Evolutionary conservation across 1,140 invertebrate species (phyloP).

Genomic region (Cydia amplana): DNA sequence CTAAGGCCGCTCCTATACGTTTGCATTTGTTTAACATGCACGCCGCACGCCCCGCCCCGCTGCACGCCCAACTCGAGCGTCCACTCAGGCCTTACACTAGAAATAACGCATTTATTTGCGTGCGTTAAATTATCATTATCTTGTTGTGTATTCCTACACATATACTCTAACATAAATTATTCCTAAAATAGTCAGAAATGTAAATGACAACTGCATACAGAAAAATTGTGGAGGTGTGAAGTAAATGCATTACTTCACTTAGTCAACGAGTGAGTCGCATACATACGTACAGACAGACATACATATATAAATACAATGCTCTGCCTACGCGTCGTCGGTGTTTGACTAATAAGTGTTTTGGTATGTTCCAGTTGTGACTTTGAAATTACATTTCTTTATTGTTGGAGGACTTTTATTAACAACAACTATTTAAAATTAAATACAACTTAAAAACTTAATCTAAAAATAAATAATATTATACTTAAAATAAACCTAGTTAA

Average conservation of each 20-base stretch:
- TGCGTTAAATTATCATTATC: neutral
- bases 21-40: too few species aligned
- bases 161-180: neutral
- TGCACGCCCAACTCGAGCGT: too few species aligned
- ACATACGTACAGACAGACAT: neutral
- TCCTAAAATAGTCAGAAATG: neutral
- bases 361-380: neutral
- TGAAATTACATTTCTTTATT: neutral
- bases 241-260: neutral
- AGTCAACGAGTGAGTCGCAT: neutral
- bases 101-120: too few species aligned
- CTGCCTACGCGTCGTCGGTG: conserved; percentile 15
- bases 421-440: too few species aligned
- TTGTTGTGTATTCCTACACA: neutral
- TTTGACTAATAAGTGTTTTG: conserved; percentile 23
- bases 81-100: too few species aligned
- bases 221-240: neutral
- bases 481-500: too few species aligned
- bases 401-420: too few species aligned
- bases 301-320: conserved; percentile 26
- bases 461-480: too few species aligned
- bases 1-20: too few species aligned
- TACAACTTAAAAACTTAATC: too few species aligned
- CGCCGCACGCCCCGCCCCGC: too few species aligned
- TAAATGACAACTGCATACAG: neutral